phyloP scores from a whole-genome alignment of 1,140 invertebrate genomes.

The Linepithema humile region DNA sequence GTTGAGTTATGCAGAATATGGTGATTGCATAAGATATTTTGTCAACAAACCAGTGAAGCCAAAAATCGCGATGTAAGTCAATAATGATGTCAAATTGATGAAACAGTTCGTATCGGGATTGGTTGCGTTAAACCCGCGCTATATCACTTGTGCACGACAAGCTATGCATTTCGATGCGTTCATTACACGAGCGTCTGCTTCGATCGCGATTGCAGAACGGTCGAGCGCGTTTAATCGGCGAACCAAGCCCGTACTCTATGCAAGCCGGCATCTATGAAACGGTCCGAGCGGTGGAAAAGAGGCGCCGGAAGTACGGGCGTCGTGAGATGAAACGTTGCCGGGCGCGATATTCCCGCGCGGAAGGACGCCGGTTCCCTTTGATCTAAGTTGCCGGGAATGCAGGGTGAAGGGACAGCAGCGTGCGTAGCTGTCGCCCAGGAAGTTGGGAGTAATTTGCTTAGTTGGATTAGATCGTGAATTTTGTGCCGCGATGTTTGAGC shows the following conservation, averaged over 20 bases:
- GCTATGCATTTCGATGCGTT: constrained; percentile 54
- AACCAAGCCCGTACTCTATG: constrained; percentile 19
- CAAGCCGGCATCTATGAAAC: constrained; percentile 16
- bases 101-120: neutral
- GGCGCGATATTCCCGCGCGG: constrained; percentile 45
- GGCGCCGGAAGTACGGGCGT: constrained; percentile 48
- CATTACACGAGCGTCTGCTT: constrained; percentile 22
- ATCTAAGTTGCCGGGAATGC: constrained; percentile 79
- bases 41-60: neutral
- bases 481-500: constrained; percentile 75
- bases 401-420: constrained; percentile 72
- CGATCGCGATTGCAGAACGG: constrained; percentile 33
- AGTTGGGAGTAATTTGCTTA: constrained; percentile 79
- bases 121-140: constrained; percentile 14
- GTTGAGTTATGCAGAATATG: neutral
- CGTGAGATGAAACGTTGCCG: constrained; percentile 51
- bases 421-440: constrained; percentile 70
- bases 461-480: constrained; percentile 81
- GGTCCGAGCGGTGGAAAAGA: constrained; percentile 31
- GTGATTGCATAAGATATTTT: neutral
- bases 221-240: constrained; percentile 31
- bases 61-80: neutral
- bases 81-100: neutral
- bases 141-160: constrained; percentile 10
- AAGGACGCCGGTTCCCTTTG: constrained; percentile 69